These are phyloP conservation scores for Calyptommatus sinebrachiatus DNA, from an alignment of 2,113 vertebrate species.

Conservation along the genomic window DNA sequence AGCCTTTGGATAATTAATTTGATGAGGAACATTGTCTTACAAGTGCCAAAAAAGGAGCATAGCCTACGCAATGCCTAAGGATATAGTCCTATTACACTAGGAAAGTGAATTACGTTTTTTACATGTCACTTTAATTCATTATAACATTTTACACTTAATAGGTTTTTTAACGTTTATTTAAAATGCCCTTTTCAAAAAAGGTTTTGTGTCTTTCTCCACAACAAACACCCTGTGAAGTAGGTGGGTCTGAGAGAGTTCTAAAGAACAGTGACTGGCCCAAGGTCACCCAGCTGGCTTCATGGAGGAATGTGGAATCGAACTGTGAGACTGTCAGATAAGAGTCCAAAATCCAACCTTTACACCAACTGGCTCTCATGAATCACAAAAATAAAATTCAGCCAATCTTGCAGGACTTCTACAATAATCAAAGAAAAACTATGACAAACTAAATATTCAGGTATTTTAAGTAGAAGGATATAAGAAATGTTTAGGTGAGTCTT, in stretches of 20 bases:
- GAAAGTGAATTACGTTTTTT: background rate
- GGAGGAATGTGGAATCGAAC: too few relatives aligned
- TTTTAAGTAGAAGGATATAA: background rate
- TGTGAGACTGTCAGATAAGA: too few relatives aligned
- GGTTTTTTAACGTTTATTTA: too few relatives aligned
- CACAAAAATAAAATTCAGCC: background rate
- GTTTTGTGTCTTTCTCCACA: too few relatives aligned
- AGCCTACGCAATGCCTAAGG: background rate
- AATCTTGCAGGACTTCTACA: background rate
- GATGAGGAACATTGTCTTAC: background rate
- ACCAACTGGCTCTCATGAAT: background rate
- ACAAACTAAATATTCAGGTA: background rate
- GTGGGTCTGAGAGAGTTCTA: too few relatives aligned
- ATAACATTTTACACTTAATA: background rate
- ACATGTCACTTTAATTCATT: background rate
- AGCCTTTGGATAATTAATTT: background rate
- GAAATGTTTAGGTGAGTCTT: background rate
- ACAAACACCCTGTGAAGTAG: too few relatives aligned
- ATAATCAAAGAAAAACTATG: background rate
- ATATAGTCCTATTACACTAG: background rate
- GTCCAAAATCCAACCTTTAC: too few relatives aligned
- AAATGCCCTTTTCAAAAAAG: too few relatives aligned
- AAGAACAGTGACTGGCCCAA: too few relatives aligned
- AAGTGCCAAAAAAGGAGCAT: background rate
- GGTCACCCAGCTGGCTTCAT: too few relatives aligned